phyloP scores from a whole-genome alignment of 2,797 vertebrate species.

The Pseudomugil gertrudae region DNA sequence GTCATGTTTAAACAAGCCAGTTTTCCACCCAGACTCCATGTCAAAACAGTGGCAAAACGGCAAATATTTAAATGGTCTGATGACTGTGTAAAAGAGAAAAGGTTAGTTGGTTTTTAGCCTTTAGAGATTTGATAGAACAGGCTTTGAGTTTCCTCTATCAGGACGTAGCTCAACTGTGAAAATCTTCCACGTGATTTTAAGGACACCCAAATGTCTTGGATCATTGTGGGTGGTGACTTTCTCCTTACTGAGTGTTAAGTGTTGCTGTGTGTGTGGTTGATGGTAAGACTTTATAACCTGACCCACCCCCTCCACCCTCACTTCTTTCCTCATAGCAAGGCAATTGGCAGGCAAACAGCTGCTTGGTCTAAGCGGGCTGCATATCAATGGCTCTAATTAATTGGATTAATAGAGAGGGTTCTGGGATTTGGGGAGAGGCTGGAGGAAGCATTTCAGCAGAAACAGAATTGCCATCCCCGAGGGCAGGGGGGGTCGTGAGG shows the following conservation, averaged over 20 bases:
- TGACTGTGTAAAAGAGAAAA: conserved; percentile 55
- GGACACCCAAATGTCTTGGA: conserved; percentile 24
- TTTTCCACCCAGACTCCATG: conserved; percentile 16
- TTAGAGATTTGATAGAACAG: conserved; percentile 38
- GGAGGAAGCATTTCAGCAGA: conserved; percentile 89
- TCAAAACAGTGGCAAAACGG: conserved; percentile 47
- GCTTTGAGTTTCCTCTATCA: conserved; percentile 50
- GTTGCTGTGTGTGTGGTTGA: conserved; percentile 57
- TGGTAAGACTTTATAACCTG: conserved; percentile 61
- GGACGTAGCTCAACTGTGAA: conserved; percentile 34
- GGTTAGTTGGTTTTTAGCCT: conserved; percentile 42
- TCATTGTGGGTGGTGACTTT: conserved; percentile 56
- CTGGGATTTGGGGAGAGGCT: conserved; percentile 90
- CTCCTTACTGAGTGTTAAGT: conserved; percentile 44
- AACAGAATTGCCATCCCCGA: conserved; percentile 89
- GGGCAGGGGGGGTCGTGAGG: conserved; percentile 79
- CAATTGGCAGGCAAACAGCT: conserved; percentile 89
- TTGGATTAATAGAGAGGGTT: conserved; percentile 97
- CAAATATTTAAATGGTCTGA: conserved; percentile 37
- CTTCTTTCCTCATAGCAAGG: conserved; percentile 47
- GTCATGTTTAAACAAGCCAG: conserved; percentile 5
- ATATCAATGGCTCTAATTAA: conserved; percentile 96
- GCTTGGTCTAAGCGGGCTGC: conserved; percentile 86
- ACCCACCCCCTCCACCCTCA: not conserved
- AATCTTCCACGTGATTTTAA: conserved; percentile 29